Evolutionary conservation across 2,888 invertebrate genomes (phyloP), one percentile per base, ranked within the genome.

Genomic region (Drosophila mimetica): DNA sequence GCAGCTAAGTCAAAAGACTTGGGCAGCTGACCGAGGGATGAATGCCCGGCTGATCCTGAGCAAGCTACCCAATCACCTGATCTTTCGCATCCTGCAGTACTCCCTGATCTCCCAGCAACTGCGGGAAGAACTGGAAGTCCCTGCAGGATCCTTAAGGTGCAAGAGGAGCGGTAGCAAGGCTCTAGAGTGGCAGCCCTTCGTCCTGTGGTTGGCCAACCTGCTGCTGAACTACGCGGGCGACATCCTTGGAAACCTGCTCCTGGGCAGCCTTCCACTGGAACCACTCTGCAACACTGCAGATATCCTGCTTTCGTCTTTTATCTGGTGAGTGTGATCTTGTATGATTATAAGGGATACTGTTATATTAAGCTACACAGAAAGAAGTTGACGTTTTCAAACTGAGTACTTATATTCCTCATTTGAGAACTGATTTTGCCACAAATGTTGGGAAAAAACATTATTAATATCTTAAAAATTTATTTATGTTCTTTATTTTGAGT

Each of bases 61-160:
- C 48, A 67, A 76, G n/a, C 59, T 76, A 22, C 61, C 80, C 46
- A 73, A 75, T 30, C 80, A 83, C 34, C 53, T 80, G 9, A 4
- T 79, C 22, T 84, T 86, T 20, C 86, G 86, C 28, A 50, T 71
- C 14, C 59, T 84, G 18, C 76, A 86, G 51, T 79, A 74, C 51
- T 67, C 76, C 6, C 69, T 73, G 14, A 73, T 82, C 5, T 72
- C 87, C 5, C 46, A 76, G 13, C 85, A 86, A 46, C 36, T 86
- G 18, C 71, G 84, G n/a, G 79, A 86, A 8, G 79, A 84, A 16
- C 50, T 84, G 9, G 37, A 51, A 20, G 47, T 22, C 13, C 7
- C 48, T 9, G 71, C 51, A 13, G 50, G 30, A 32, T 41, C 20
- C 6, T 4, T 11, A 9, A 36, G 44, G 11, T 11, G 25, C 16